Evolutionary conservation across 2,797 vertebrate species (phyloP).

Genomic region (Agapornis canus): DNA sequence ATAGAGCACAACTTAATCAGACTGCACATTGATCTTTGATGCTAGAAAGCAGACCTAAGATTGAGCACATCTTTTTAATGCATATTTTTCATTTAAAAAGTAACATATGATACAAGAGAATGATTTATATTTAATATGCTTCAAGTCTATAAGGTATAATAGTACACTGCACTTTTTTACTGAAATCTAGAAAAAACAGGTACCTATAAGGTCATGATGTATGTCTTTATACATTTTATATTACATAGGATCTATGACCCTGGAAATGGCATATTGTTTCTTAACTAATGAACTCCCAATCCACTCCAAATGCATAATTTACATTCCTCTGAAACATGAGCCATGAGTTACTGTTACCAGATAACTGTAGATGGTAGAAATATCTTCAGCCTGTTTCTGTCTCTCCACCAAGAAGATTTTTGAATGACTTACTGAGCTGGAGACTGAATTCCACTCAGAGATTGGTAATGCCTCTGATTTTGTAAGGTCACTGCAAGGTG

Average conservation of each 20-base stretch:
- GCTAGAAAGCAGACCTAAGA: conserved; percentile 68
- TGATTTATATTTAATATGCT: conserved; percentile 64
- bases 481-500: not conserved
- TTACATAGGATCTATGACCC: not conserved
- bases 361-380: not conserved
- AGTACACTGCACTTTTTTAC: not conserved
- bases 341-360: not conserved
- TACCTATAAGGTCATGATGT: not conserved
- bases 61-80: conserved; percentile 69
- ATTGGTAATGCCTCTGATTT: not conserved
- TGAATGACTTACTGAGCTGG: not conserved
- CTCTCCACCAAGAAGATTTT: not conserved
- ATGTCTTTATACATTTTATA: not conserved
- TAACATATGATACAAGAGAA: conserved; percentile 58
- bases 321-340: not conserved
- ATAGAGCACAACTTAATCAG: conserved; percentile 87
- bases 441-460: not conserved
- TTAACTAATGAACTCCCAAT: not conserved
- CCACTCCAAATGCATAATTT: not conserved
- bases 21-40: conserved; percentile 79
- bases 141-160: conserved; percentile 41
- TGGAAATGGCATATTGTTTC: not conserved
- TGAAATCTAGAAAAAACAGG: not conserved
- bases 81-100: conserved; percentile 69
- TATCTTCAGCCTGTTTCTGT: not conserved